Evolutionary conservation across 1,140 invertebrate genomes (phyloP).

Genomic region (Drosophila ironensis): DNA sequence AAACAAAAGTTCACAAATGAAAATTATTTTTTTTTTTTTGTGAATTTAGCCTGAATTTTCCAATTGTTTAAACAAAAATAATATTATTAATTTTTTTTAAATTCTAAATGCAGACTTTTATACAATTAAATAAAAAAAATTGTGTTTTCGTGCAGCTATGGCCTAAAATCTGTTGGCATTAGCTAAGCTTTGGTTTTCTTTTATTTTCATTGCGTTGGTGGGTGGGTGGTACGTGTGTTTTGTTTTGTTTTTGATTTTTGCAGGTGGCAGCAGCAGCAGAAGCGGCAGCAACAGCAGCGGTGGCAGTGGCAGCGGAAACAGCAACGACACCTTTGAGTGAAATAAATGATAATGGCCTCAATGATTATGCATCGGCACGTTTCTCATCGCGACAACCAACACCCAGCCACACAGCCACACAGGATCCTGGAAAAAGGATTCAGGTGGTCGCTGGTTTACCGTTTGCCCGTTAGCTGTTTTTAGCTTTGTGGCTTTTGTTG

Average conservation of each 20-base stretch:
- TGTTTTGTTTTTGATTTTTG: conserved; percentile 74
- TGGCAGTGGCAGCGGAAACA: conserved; percentile 12
- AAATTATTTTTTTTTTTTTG: background rate
- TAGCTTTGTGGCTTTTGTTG: conserved; percentile 32
- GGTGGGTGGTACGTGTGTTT: conserved; percentile 58
- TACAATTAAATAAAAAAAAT: too few species aligned
- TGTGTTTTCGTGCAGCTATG: background rate
- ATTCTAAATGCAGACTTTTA: too few species aligned
- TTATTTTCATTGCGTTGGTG: conserved; percentile 26
- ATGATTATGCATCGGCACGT: conserved; percentile 80
- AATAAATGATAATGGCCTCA: conserved; percentile 79
- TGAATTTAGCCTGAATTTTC: background rate
- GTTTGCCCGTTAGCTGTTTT: conserved; percentile 35
- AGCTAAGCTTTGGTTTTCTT: conserved; percentile 21
- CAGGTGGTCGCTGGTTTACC: conserved; percentile 25
- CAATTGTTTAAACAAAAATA: too few species aligned
- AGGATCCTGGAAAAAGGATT: conserved; percentile 11
- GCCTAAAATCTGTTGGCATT: conserved; percentile 1
- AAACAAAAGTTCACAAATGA: background rate
- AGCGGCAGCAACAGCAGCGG: background rate
- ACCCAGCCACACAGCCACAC: conserved; percentile 16
- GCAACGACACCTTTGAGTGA: conserved; percentile 72
- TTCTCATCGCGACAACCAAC: conserved; percentile 67
- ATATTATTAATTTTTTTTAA: too few species aligned
- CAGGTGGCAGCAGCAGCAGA: conserved; percentile 29